These are phyloP conservation scores for Linnaemya tessellans DNA, from an alignment of 2,888 invertebrate genomes.

Conservation along the genomic window DNA sequence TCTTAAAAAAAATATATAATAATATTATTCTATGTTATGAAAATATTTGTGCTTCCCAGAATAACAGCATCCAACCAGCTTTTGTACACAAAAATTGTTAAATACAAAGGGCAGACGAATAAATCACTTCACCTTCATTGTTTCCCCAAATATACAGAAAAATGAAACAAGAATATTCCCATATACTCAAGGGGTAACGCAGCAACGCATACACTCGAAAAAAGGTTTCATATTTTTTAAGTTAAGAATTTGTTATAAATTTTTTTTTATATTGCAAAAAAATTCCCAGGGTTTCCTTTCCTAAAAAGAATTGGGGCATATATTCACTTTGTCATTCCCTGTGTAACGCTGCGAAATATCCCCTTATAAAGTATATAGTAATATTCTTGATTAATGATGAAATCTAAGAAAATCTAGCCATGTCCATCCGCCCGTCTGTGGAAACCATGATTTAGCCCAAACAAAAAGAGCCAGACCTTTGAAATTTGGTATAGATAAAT, in stretches of 20 bases:
- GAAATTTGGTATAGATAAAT: no score
- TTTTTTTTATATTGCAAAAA: no score
- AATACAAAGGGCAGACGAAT: conserved; percentile 78
- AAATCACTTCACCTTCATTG: conserved; percentile 80
- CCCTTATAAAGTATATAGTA: no score
- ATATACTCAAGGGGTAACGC: background rate
- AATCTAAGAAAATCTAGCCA: no score
- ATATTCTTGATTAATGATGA: no score
- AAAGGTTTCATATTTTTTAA: background rate
- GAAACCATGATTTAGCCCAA: no score
- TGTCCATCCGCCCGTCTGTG: no score
- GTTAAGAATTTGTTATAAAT: background rate
- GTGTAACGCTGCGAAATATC: no score
- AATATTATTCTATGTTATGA: conserved; percentile 7
- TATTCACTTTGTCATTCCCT: no score
- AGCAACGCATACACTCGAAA: conserved; percentile 24
- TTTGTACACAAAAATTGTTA: conserved; percentile 64
- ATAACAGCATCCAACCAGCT: conserved; percentile 47
- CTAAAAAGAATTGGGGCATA: no score
- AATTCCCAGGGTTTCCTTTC: no score
- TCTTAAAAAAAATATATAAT: conserved; percentile 14
- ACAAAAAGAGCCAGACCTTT: no score
- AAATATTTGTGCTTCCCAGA: conserved; percentile 55
- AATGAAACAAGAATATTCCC: conserved; percentile 16
- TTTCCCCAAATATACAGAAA: conserved; percentile 43